These are phyloP conservation scores for Brachionus manjavacas DNA, from an alignment of 1,140 invertebrate genomes.

Conservation along the genomic window DNA sequence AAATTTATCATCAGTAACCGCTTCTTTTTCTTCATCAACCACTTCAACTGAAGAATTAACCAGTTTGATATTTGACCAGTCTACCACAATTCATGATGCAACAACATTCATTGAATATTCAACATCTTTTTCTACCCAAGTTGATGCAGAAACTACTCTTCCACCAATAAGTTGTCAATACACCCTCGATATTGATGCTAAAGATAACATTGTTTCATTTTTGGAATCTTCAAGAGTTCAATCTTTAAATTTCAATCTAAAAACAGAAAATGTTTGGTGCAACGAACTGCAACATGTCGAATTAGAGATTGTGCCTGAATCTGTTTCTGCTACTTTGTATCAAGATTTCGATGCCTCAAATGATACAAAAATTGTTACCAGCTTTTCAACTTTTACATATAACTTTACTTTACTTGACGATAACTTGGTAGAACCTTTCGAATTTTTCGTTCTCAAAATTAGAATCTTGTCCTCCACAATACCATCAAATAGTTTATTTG, in stretches of 20 bases:
- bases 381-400: neutral
- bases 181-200: neutral
- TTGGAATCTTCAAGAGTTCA: neutral
- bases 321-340: neutral
- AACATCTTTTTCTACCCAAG: too few relatives aligned
- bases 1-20: neutral
- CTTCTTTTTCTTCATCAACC: neutral
- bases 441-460: constrained; percentile 8
- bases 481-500: neutral
- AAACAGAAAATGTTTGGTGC: neutral
- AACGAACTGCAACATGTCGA: neutral
- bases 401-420: neutral
- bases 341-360: neutral
- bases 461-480: neutral
- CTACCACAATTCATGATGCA: too few relatives aligned
- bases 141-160: neutral
- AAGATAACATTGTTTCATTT: neutral
- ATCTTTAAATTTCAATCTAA: neutral
- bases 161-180: neutral
- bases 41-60: neutral
- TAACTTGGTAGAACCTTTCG: constrained; percentile 3
- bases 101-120: too few relatives aligned
- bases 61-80: too few relatives aligned
- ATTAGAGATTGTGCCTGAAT: neutral
- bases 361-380: neutral